phyloP scores from a whole-genome alignment of 2,113 vertebrate genomes.

The Macquaria ambigua region DNA sequence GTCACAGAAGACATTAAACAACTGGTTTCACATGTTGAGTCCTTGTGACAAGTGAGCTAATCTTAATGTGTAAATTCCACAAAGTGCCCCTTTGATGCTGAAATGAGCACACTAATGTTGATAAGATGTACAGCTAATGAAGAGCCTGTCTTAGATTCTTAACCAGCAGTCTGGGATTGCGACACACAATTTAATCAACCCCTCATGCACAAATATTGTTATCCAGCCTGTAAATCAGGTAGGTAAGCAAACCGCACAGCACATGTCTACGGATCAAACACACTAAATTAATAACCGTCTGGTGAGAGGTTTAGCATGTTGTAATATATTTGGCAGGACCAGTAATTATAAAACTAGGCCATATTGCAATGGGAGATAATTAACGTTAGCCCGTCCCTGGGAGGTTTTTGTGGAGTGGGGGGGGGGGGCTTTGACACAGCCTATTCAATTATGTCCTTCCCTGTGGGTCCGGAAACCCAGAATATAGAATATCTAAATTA shows the following conservation, averaged over 20 bases:
- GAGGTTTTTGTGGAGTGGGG: conserved; percentile 80
- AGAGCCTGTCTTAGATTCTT: conserved; percentile 38
- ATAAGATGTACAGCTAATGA: conserved; percentile 57
- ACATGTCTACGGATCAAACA: conserved; percentile 50
- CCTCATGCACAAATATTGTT: conserved; percentile 50
- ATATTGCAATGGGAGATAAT: conserved; percentile 89
- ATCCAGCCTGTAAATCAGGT: conserved; percentile 68
- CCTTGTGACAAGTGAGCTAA: conserved; percentile 30
- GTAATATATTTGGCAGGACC: conserved; percentile 87
- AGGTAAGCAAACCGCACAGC: conserved; percentile 46
- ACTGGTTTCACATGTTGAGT: conserved; percentile 9
- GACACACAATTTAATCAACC: conserved; percentile 42
- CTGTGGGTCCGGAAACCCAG: conserved; percentile 78
- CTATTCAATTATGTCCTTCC: conserved; percentile 88
- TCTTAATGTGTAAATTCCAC: conserved; percentile 29
- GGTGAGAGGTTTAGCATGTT: conserved; percentile 70
- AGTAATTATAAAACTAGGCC: conserved; percentile 91
- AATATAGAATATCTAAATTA: conserved; percentile 87
- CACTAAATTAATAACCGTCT: conserved; percentile 73
- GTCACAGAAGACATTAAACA: conserved; percentile 23
- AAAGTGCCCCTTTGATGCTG: conserved; percentile 36
- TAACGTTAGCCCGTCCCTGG: conserved; percentile 84
- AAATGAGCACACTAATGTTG: conserved; percentile 34
- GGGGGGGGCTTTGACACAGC: conserved; percentile 84
- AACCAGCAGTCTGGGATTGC: conserved; percentile 16